A percentile compares a stretch with the other conserved stretches of the same genome.
Conservation (phyloP, 1,140 invertebrate genomes). For the Drosophila eugracilis region DNA sequence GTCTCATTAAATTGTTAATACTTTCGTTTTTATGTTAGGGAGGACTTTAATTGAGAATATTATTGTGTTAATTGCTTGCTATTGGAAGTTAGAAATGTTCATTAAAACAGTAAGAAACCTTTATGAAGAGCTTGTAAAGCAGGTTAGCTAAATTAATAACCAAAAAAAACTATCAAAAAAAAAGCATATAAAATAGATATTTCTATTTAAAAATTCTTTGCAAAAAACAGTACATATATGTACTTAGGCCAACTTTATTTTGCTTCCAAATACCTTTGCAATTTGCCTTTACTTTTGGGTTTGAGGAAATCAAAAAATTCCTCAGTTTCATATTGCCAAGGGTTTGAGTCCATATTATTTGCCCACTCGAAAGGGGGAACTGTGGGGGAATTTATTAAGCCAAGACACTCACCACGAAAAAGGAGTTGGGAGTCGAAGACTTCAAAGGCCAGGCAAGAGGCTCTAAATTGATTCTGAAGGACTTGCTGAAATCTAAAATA, state of each 20-base stretch:
- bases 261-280: not conserved
- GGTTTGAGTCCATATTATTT: not conserved
- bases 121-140: too few relatives aligned
- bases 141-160: too few relatives aligned
- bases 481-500: not conserved
- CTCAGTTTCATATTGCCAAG: slow-evolving; percentile 7
- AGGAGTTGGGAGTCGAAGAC: not conserved
- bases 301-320: slow-evolving; percentile 3
- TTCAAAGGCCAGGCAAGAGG: too few relatives aligned
- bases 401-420: slow-evolving; percentile 6
- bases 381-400: slow-evolving; percentile 4
- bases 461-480: slow-evolving; percentile 19
- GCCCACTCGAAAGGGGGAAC: not conserved
- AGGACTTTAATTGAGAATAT: too few relatives aligned
- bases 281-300: not conserved
- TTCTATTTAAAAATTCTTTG: too few relatives aligned
- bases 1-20: not conserved
- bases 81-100: too few relatives aligned
- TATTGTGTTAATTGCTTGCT: too few relatives aligned
- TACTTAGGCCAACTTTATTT: not conserved
- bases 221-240: not conserved
- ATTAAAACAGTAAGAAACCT: too few relatives aligned
- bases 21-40: too few relatives aligned
- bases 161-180: too few relatives aligned
- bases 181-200: too few relatives aligned